Evolutionary conservation across 1,140 invertebrate species (phyloP).

Genomic region (Dysdera silvatica): DNA sequence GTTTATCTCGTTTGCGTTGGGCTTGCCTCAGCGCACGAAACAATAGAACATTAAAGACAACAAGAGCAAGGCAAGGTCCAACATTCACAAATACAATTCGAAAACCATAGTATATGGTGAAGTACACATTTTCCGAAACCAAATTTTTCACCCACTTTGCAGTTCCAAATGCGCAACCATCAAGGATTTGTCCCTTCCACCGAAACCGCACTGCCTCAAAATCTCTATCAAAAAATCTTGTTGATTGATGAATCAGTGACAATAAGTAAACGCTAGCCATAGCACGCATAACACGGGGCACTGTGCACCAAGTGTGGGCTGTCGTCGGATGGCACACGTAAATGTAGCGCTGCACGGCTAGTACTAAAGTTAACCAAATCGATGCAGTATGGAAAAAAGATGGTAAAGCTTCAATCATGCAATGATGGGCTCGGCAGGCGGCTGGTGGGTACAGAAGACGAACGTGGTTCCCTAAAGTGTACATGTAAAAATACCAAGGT

Average conservation of each 20-base stretch:
- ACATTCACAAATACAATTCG: slow-evolving; percentile 83
- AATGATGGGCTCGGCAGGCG: slow-evolving; percentile 66
- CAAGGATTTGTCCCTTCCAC: slow-evolving; percentile 53
- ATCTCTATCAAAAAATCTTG: slow-evolving; percentile 65
- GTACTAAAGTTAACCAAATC: slow-evolving; percentile 77
- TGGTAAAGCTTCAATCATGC: slow-evolving; percentile 62
- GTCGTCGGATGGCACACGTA: slow-evolving; percentile 82
- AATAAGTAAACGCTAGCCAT: slow-evolving; percentile 64
- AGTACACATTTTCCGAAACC: slow-evolving; percentile 63
- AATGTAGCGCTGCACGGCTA: slow-evolving; percentile 82
- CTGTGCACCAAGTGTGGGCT: slow-evolving; percentile 76
- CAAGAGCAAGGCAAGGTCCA: slow-evolving; percentile 76
- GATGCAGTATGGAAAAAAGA: slow-evolving; percentile 85
- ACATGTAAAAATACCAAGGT: slow-evolving; percentile 73
- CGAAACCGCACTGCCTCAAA: slow-evolving; percentile 47
- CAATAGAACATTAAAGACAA: slow-evolving; percentile 78
- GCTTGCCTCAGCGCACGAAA: slow-evolving; percentile 75
- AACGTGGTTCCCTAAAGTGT: slow-evolving; percentile 75
- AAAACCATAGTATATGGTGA: slow-evolving; percentile 70
- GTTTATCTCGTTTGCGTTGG: slow-evolving; percentile 64
- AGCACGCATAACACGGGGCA: slow-evolving; percentile 67
- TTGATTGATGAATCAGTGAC: slow-evolving; percentile 68
- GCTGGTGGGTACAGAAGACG: slow-evolving; percentile 62
- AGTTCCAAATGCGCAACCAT: slow-evolving; percentile 11
- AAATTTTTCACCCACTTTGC: slow-evolving; percentile 57